A percentile compares a stretch with the other conserved stretches of the same genome.
phyloP scores from a whole-genome alignment of 2,797 vertebrate genomes.

The Cirrhinus molitorella region DNA sequence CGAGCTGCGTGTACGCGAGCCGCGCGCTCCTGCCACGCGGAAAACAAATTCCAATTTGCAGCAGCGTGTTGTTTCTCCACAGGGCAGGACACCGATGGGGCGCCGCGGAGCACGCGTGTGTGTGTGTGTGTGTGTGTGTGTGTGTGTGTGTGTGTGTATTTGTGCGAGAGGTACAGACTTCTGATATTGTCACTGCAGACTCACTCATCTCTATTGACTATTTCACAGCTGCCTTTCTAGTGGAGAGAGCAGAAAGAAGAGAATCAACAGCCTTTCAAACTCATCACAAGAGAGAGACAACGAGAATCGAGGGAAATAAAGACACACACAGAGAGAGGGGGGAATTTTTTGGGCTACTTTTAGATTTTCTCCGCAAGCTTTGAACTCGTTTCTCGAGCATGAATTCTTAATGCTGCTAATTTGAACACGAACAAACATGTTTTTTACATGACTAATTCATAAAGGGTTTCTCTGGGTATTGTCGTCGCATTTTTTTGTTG shows the following conservation, averaged over 20 bases:
- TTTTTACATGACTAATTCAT: constrained; percentile 51
- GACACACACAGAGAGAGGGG: not conserved
- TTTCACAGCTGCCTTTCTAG: constrained; percentile 36
- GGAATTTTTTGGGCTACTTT: constrained; percentile 3
- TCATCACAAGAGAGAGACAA: constrained; percentile 9
- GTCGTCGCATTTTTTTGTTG: constrained; percentile 12
- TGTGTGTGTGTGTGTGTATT: not conserved
- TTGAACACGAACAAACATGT: constrained; percentile 48
- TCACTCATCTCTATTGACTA: constrained; percentile 41
- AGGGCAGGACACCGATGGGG: constrained; percentile 28
- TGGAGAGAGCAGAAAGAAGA: constrained; percentile 16
- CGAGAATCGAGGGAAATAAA: constrained; percentile 21
- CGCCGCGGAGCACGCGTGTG: not conserved
- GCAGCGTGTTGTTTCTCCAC: constrained; percentile 43
- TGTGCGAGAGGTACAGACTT: constrained; percentile 7
- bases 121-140: not conserved
- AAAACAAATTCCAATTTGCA: constrained; percentile 58
- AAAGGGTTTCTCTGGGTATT: constrained; percentile 39
- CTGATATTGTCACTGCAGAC: constrained; percentile 43
- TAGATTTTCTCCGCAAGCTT: constrained; percentile 31
- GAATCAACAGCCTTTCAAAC: constrained; percentile 29
- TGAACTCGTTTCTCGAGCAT: constrained; percentile 25
- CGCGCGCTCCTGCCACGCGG: constrained; percentile 18
- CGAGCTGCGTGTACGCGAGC: not conserved
- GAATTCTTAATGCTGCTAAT: constrained; percentile 45